Evolutionary conservation across 2,113 vertebrate species (phyloP), one percentile per base, ranked within the genome.

Genomic region (Emydocephalus ijimae): DNA sequence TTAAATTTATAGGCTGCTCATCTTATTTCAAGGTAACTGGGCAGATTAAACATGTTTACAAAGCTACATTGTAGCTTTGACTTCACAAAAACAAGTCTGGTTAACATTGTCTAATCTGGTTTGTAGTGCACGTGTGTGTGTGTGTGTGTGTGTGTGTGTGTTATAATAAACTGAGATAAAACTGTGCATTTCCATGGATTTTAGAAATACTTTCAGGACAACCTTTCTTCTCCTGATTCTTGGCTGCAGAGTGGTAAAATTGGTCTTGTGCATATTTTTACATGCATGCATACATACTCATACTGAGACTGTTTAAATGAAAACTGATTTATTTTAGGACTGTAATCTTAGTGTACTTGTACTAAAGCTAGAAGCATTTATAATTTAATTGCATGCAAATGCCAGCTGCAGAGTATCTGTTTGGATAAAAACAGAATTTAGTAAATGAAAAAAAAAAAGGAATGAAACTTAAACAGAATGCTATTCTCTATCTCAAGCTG

Each of bases 371-470:
- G 52, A 45, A 52, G 45, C 39, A n/a, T 91, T 87, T 87, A 21
- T 50, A 34, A 24, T 48, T 34, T 24, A 11, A 39, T 34, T 89
- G 87, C 39, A 39, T 89, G 18, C 11, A 89, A 89, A 39, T 89
- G 61, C 64, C 52, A 89, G 52, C n/a, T 55, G 50, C 50, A 74
- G 54, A 88, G 23, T 18, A 74, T 88, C 59, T 88, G 59, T 74
- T 48, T 92, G 34, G 59, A 55, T 61, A 69, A n/a, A 91, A 91
- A 85, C 91, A 64, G 56, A 64, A 29, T 10, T n/a, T 91, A 43
- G 52, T 50, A 69, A 52, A 26, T 69, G 57, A 26, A 61, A 61
- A 87, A 55, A 61, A n/a, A 61, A n/a, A 81, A 21, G 74, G 34
- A 88, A 43, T 29, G 69, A 23, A 88, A 74, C n/a, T 74, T 88